A percentile compares a stretch with the other conserved stretches of the same genome.
Conservation (phyloP, 2,888 invertebrate species). For the Junonia oenone region DNA sequence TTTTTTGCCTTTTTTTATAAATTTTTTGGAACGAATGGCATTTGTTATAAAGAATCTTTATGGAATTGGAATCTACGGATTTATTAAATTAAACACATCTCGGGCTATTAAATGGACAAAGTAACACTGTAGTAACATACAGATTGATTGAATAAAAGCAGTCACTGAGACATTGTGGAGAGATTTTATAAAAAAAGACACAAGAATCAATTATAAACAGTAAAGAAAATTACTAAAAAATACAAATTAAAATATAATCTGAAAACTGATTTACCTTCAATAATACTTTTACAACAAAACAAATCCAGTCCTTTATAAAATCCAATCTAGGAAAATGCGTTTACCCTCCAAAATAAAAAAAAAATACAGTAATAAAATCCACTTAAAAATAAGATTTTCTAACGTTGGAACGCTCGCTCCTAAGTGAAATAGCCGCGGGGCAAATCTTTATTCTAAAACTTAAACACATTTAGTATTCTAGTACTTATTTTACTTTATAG, state of each 20-base stretch:
- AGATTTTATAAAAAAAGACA: too few relatives aligned
- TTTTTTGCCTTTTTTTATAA: neutral
- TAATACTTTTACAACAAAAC: neutral
- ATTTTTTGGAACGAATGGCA: neutral
- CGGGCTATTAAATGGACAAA: too few relatives aligned
- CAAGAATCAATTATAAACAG: too few relatives aligned
- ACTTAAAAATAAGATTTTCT: slow-evolving; percentile 1
- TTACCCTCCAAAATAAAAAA: neutral
- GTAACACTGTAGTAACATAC: too few relatives aligned
- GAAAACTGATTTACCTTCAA: neutral
- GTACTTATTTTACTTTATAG: neutral
- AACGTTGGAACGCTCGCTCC: slow-evolving; percentile 2
- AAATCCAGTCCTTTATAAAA: neutral
- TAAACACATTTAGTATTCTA: neutral
- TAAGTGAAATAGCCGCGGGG: slow-evolving; percentile 22
- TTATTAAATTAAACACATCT: too few relatives aligned
- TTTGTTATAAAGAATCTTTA: too few relatives aligned
- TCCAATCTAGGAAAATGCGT: slow-evolving; percentile 1
- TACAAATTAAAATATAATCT: too few relatives aligned
- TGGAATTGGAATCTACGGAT: too few relatives aligned
- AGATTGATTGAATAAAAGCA: too few relatives aligned
- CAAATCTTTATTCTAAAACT: slow-evolving; percentile 6
- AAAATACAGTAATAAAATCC: neutral
- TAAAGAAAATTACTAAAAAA: neutral
- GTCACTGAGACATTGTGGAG: too few relatives aligned